Conservation (phyloP, 1,140 invertebrate species). For the Drosophila persimilis region DNA sequence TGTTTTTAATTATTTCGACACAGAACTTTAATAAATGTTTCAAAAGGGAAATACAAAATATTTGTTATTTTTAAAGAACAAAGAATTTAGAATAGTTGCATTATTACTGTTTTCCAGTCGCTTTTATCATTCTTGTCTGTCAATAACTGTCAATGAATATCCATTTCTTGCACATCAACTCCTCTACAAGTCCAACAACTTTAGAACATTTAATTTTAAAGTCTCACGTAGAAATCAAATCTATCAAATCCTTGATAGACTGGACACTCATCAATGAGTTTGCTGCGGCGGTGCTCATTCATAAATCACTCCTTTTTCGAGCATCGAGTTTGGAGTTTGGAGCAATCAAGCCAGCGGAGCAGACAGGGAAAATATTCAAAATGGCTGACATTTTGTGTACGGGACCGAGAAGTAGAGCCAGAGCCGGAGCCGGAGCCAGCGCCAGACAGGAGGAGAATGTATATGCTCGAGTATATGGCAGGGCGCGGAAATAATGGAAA, state of each 20-base stretch:
- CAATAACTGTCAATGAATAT: background rate
- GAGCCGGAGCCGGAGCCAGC: no score
- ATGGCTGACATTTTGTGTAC: conserved; percentile 65
- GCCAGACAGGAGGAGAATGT: conserved; percentile 2
- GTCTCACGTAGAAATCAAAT: conserved; percentile 28
- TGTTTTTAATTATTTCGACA: no score
- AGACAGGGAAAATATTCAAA: conserved; percentile 72
- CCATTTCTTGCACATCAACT: background rate
- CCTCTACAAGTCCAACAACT: no score
- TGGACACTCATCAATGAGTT: conserved; percentile 28
- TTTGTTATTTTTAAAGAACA: no score
- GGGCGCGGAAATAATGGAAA: conserved; percentile 57
- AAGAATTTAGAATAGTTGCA: background rate
- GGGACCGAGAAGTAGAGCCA: no score
- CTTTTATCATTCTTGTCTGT: background rate
- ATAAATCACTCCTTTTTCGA: conserved; percentile 36
- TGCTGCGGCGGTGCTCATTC: conserved; percentile 3
- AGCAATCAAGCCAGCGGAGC: conserved; percentile 12
- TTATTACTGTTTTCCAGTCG: background rate
- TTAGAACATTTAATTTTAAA: background rate
- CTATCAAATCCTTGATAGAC: conserved; percentile 22
- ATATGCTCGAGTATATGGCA: conserved; percentile 9
- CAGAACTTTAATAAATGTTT: no score
- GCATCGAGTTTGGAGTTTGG: conserved; percentile 10
- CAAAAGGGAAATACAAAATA: no score